Base-by-base conservation (phyloP, 2,888 invertebrate genomes). In the Tipula vernalis region DNA sequence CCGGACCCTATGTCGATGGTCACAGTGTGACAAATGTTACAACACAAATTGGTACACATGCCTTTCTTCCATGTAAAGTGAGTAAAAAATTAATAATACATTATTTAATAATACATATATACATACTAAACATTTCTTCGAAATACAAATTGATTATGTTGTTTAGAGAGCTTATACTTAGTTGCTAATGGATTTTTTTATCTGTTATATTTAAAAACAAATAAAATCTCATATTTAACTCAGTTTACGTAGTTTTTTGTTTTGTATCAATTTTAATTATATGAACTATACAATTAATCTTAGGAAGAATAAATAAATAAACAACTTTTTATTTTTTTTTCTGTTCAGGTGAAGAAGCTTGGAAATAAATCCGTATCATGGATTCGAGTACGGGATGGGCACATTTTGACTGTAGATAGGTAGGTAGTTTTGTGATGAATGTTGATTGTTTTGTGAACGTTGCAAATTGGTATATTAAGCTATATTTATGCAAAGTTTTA, bases 291-390 rank as follows among this genome's bases (percentile, higher is more conserved):
- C 28, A 71, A 71, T 71, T 71, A 71, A 71, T 10, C 18, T 28
- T 71, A 28, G 18, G 28, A 28, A 18, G 51, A 51, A 4, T 51
- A 15, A 15, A 15, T 51, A 51, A 51, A 51, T 51, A 83, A 83
- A 83, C 10, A 83, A 83, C 87, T 87, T 87, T 87, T 87, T 87
- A 83, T 89, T 71, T 71, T 71, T 71, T 18, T 28, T 28, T 71
- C 4, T 71, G 28, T 90, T 15, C 91, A 94, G 94, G 95, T 96
- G 89, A 96, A 96, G 89, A 97, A 97, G 92, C 94, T 97, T 89
- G 97, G 97, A 91, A 97, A 97, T 94, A 97, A 97, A 94, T 97
- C 97, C 88, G 97, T 97, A 89, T 97, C 97, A 89, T 97, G 97
- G 97, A 96, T 97, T 91, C 94, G 97, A 90, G 94, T 95, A 88